A percentile compares a stretch with the other conserved stretches of the same genome.
These are phyloP conservation scores for Bolinopsis microptera DNA, from an alignment of 37 sponge, comb jelly and placozoan genomes.

Conservation along the genomic window DNA sequence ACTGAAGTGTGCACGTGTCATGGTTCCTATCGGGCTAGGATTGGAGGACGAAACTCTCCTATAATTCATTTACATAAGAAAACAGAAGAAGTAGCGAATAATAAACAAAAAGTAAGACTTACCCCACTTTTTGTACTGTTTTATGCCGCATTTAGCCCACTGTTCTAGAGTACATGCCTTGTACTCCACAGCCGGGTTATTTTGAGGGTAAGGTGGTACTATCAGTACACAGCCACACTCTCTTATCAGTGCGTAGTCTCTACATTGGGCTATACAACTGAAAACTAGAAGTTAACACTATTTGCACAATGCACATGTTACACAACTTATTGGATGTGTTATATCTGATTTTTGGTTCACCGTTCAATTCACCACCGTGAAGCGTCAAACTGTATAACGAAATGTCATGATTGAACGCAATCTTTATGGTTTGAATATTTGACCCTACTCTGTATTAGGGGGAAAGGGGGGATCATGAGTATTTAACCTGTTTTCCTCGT, in stretches of 20 bases:
- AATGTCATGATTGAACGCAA: too few relatives aligned
- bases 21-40: background rate
- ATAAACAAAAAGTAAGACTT: too few relatives aligned
- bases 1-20: background rate
- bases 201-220: background rate
- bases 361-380: too few relatives aligned
- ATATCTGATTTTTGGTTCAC: too few relatives aligned
- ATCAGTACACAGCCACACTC: constrained; percentile 2
- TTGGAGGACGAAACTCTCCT: background rate
- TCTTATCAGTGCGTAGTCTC: constrained; percentile 17
- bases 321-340: background rate
- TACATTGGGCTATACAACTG: constrained; percentile 40
- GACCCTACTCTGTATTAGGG: too few relatives aligned
- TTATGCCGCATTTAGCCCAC: constrained; percentile 35
- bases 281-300: background rate
- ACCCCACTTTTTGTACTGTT: constrained; percentile 10
- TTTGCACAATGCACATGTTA: background rate
- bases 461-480: too few relatives aligned
- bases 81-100: too few relatives aligned
- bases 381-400: too few relatives aligned
- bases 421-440: too few relatives aligned
- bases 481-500: constrained; percentile 54
- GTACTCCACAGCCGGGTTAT: background rate
- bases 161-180: constrained; percentile 28
- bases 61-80: background rate